A percentile compares a stretch with the other conserved stretches of the same genome.
phyloP scores from a whole-genome alignment of 2,113 vertebrate species.

The Leptobrachium leishanense region DNA sequence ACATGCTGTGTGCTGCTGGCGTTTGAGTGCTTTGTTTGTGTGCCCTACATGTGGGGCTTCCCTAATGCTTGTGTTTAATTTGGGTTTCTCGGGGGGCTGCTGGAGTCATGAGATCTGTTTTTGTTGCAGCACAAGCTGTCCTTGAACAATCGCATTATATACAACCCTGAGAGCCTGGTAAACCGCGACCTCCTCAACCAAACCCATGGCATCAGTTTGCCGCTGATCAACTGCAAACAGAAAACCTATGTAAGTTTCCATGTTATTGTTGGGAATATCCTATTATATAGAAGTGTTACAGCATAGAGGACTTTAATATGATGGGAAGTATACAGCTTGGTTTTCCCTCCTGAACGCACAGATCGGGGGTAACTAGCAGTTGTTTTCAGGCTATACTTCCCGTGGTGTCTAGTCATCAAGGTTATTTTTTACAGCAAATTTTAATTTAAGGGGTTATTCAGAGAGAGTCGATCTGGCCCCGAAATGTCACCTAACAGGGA shows the following conservation, averaged over 20 bases:
- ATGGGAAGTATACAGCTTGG: too few species aligned
- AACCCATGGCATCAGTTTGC: conserved; percentile 69
- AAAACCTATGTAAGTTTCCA: conserved; percentile 69
- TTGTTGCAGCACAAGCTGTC: conserved; percentile 69
- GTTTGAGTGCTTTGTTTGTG: conserved; percentile 1
- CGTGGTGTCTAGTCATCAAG: too few species aligned
- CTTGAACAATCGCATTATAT: conserved; percentile 65
- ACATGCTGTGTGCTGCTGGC: conserved; percentile 3
- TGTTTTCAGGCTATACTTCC: too few species aligned
- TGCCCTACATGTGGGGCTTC: neutral
- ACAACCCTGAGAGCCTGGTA: conserved; percentile 61
- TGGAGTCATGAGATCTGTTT: conserved; percentile 8
- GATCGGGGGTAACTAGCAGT: too few species aligned
- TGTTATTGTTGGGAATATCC: neutral
- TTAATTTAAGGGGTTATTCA: too few species aligned
- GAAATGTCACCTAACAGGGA: too few species aligned
- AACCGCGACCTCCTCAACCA: conserved; percentile 64
- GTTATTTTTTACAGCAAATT: too few species aligned
- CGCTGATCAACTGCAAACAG: conserved; percentile 66
- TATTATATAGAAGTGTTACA: too few species aligned
- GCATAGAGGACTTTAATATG: too few species aligned
- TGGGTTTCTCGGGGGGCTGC: neutral
- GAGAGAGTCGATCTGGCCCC: too few species aligned
- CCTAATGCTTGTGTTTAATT: neutral
- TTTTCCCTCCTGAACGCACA: too few species aligned